Conservation (phyloP, 2,797 vertebrate genomes). For the Thripadectes ignobilis region DNA sequence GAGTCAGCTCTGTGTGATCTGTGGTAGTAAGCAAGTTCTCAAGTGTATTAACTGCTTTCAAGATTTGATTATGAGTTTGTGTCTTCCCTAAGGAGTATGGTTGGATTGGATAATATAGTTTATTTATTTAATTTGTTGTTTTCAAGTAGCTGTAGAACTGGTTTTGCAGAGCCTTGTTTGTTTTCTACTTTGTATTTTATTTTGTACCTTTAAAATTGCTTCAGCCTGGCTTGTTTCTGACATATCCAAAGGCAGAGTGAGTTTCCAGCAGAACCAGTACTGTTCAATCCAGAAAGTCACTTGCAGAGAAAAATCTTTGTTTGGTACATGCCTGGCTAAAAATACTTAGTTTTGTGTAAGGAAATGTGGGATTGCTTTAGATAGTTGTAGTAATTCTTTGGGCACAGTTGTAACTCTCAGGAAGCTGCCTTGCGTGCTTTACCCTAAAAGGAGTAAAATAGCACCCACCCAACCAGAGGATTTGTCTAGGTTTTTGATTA, state of each 20-base stretch:
- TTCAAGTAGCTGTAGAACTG: not conserved
- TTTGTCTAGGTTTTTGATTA: not conserved
- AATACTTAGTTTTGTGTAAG: not conserved
- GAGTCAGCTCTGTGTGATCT: conserved; percentile 1
- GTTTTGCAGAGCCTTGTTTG: not conserved
- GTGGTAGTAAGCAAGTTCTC: not conserved
- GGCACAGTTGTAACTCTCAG: not conserved
- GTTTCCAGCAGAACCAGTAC: not conserved
- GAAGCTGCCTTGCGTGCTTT: not conserved
- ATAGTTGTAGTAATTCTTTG: not conserved
- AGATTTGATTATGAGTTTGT: not conserved
- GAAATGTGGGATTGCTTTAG: not conserved
- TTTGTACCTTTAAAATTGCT: not conserved
- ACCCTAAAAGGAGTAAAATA: not conserved
- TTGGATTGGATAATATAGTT: not conserved
- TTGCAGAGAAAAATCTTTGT: not conserved
- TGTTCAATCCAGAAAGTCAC: not conserved
- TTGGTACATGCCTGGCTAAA: not conserved
- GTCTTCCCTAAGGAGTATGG: not conserved
- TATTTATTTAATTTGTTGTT: not conserved
- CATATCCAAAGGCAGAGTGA: not conserved
- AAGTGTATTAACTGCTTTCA: not conserved
- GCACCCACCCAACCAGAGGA: not conserved
- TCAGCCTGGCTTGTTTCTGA: not conserved
- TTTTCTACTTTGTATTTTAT: not conserved